Base-by-base conservation (phyloP, 2,888 invertebrate genomes). In the Beris morrisii region DNA sequence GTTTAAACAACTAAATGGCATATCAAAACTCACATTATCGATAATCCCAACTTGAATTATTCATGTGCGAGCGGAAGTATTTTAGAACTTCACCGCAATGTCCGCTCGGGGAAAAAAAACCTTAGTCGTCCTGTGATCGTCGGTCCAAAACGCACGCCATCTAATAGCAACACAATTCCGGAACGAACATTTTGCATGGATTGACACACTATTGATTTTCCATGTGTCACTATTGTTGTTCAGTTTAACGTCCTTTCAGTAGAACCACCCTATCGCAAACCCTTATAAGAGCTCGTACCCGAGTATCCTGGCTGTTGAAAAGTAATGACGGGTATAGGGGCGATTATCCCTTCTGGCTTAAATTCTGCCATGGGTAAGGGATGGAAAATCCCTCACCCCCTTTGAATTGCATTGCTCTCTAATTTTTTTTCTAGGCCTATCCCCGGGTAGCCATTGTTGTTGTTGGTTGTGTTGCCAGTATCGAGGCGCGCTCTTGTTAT, bases 181-280 rank as follows among this genome's bases (percentile, higher is more conserved):
- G 28, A 28, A 61, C 52, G 38, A 38, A 38, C 7, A 15, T 7
- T n/a, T 38, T 61, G 13, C 32, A 38, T 13, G 61, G 38, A 61
- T 61, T 61, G 61, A 52, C 48, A 52, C 48, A 59, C 61, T 61
- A 61, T 61, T 32, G 61, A 61, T 61, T 61, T 50, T 61, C 43
- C 38, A 5, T 38, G 50, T 22, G 12, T n/a, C 45, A n/a, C 46
- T 31, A 46, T 61, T 61, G 61, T 61, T 61, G 61, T 61, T 61
- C 61, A 61, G 61, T 61, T 61, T 50, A 61, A 61, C 61, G 61
- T 61, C 43, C 61, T 61, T 52, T 61, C 58, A 61, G 43, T 50
- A 32, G 32, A 30, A 43, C 31, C 52, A 28, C 38, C 28, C 50
- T 11, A 38, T 61, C 30, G 32, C 9, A 50, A 38, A 61, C 61